A percentile compares a stretch with the other conserved stretches of the same genome.
Evolutionary conservation across 2,797 vertebrate genomes (phyloP).

Genomic region (Gallinago solitaria): DNA sequence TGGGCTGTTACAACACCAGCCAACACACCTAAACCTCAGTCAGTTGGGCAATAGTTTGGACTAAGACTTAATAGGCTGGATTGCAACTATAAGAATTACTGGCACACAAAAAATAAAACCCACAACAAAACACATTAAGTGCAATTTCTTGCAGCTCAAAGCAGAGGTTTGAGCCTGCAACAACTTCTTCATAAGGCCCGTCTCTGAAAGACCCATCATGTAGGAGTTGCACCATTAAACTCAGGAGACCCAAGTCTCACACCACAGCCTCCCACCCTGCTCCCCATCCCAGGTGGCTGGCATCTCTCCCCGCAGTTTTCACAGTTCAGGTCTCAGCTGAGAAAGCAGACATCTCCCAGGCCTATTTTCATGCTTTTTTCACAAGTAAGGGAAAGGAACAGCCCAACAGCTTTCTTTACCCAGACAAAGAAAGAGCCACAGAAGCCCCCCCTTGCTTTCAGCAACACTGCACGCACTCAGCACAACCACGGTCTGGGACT

Average conservation of each 20-base stretch:
- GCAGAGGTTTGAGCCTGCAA: not conserved
- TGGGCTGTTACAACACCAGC: not conserved
- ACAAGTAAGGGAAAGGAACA: not conserved
- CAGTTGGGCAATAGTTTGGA: not conserved
- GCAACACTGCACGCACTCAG: not conserved
- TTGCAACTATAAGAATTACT: not conserved
- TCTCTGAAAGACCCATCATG: rapidly evolving
- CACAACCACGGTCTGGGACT: not conserved
- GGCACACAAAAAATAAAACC: no score
- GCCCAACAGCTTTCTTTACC: not conserved
- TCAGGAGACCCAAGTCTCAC: rapidly evolving
- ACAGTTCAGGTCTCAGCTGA: not conserved
- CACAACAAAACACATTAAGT: not conserved
- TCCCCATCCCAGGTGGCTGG: not conserved
- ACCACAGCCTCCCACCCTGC: not conserved
- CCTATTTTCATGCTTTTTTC: not conserved
- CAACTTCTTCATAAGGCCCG: not conserved
- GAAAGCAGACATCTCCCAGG: not conserved
- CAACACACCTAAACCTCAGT: not conserved
- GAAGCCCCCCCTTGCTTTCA: not conserved
- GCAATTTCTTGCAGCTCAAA: not conserved
- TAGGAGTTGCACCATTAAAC: rapidly evolving
- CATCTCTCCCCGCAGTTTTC: not conserved
- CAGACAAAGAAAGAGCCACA: not conserved
- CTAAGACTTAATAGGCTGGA: not conserved